Evolutionary conservation across 2,113 vertebrate species (phyloP), one percentile per base, ranked within the genome.

Genomic region (Zapus hudsonius): DNA sequence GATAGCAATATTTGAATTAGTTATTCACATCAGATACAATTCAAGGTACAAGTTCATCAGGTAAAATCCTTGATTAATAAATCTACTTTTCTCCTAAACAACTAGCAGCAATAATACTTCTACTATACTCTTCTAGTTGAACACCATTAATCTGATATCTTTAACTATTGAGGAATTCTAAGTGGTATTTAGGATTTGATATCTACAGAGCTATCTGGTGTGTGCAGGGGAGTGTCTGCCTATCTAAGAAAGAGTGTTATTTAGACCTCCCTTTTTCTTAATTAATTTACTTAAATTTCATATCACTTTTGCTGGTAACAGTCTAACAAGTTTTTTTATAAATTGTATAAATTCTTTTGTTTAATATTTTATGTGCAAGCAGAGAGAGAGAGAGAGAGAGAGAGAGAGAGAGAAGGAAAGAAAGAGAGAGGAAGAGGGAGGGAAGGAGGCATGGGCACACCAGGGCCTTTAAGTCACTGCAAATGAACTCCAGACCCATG

Each of bases 281-380:
- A 84, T 5, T 79, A 31, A 94, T 89, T 59, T 86, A 84, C 47
- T 92, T 93, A 87, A 80, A 44, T 93, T 82, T 90, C 80, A 88
- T 69, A 82, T 12, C 36, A 84, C 29, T 86, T 92, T 74, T 72
- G 57, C 80, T 67, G n/a, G 33, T 47, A 92, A 90, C 87, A 86
- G 67, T 72, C 36, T 83, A 93, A 78, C 79, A n/a, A n/a, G n/a
- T n/a, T n/a, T n/a, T n/a, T n/a, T n/a, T n/a, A n/a, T n/a, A n/a
- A n/a, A n/a, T n/a, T n/a, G n/a, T n/a, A n/a, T n/a, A n/a, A n/a
- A n/a, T n/a, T n/a, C n/a, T n/a, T n/a, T n/a, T n/a, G n/a, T n/a
- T n/a, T n/a, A n/a, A n/a, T n/a, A n/a, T n/a, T n/a, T n/a, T n/a
- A n/a, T n/a, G n/a, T n/a, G n/a, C n/a, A n/a, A n/a, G n/a, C n/a